A percentile compares a stretch with the other conserved stretches of the same genome.
Conservation (phyloP, 2,113 vertebrate species). For the Proterorhinus semilunaris region DNA sequence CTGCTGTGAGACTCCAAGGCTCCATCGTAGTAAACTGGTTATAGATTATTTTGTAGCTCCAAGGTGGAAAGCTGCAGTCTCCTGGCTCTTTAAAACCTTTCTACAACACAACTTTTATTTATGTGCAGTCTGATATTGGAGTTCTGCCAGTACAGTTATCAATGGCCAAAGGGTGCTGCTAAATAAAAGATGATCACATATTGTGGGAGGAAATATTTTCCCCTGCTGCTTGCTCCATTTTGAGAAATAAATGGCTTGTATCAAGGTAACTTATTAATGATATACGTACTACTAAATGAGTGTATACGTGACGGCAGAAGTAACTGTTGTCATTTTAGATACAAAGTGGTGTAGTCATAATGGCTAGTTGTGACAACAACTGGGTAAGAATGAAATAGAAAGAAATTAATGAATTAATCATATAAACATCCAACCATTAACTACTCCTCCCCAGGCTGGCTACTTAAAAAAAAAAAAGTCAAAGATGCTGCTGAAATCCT, state of each 20-base stretch:
- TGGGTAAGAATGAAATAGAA: no score
- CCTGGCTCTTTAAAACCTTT: slow-evolving; percentile 10
- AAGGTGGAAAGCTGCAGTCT: slow-evolving; percentile 11
- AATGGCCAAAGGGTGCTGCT: slow-evolving; percentile 17
- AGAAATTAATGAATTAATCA: no score
- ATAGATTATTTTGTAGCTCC: slow-evolving; percentile 30
- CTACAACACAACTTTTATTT: slow-evolving; percentile 6
- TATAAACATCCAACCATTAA: no score
- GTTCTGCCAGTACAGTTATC: slow-evolving; percentile 19
- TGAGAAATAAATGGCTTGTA: background rate
- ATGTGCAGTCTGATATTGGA: slow-evolving; percentile 15
- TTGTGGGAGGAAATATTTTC: background rate
- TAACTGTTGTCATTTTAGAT: no score
- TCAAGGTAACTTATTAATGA: no score
- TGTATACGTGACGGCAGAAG: no score
- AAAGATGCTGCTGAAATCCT: no score
- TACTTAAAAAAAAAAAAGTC: no score
- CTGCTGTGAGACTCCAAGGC: slow-evolving; percentile 27
- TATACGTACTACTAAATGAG: no score
- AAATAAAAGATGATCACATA: slow-evolving; percentile 27
- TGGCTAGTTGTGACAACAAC: no score
- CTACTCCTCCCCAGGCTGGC: no score
- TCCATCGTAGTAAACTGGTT: slow-evolving; percentile 41
- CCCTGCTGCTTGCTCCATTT: background rate
- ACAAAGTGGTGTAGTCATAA: no score